These are phyloP conservation scores for Labrus mixtus DNA, from an alignment of 2,113 vertebrate genomes.

Conservation along the genomic window DNA sequence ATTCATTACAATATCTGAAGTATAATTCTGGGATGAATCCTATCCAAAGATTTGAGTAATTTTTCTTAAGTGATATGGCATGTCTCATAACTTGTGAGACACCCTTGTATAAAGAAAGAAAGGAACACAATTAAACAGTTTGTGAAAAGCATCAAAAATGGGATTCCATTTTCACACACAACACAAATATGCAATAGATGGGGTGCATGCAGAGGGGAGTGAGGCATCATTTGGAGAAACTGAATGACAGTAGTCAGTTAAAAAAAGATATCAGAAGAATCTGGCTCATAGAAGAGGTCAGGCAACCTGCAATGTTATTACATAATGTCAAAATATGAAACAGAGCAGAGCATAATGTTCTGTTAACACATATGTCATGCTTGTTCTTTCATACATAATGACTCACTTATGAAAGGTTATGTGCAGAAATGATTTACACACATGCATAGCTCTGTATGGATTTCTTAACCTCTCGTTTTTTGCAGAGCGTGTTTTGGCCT, in stretches of 20 bases:
- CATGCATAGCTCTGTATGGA: slow-evolving; percentile 6
- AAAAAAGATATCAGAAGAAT: background rate
- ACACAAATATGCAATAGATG: background rate
- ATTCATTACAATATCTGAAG: no score
- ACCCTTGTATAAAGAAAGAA: no score
- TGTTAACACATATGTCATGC: slow-evolving; percentile 34
- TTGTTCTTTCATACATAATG: slow-evolving; percentile 58
- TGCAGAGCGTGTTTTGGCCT: slow-evolving; percentile 87
- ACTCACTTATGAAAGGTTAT: slow-evolving; percentile 61
- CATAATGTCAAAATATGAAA: background rate
- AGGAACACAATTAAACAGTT: no score
- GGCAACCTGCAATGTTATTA: background rate
- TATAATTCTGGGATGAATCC: background rate
- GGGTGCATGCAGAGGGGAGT: background rate
- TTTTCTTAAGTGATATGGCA: background rate
- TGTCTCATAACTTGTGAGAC: no score
- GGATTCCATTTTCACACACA: background rate
- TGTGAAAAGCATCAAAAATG: no score
- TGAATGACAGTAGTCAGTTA: background rate
- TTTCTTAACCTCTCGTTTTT: slow-evolving; percentile 61
- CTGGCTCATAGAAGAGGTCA: background rate
- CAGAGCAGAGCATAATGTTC: slow-evolving; percentile 1
- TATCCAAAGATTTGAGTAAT: background rate
- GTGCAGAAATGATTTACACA: slow-evolving; percentile 70
- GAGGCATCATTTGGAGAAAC: background rate